phyloP scores from a whole-genome alignment of 2,888 invertebrate genomes.

The Drosophila lacicola region DNA sequence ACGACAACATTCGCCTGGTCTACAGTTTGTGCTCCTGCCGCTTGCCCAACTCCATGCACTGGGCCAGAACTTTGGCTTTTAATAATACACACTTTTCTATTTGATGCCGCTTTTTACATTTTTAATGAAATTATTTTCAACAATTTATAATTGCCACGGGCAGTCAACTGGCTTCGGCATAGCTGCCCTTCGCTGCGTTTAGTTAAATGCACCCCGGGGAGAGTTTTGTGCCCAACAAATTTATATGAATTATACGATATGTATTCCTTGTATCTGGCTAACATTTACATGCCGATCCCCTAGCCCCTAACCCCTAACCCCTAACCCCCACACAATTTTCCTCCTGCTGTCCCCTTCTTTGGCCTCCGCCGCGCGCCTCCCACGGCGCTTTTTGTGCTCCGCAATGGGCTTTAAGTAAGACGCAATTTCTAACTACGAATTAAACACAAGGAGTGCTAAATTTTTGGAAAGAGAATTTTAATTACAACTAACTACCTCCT shows the following conservation, averaged over 20 bases:
- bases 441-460: slow-evolving; percentile 5
- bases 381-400: slow-evolving; percentile 28
- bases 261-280: slow-evolving; percentile 32
- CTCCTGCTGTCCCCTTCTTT: neutral
- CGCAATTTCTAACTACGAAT: neutral
- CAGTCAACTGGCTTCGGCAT: slow-evolving; percentile 45
- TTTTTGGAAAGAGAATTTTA: neutral
- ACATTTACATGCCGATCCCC: slow-evolving; percentile 21
- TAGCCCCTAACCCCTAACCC: neutral
- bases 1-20: slow-evolving; percentile 23
- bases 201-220: slow-evolving; percentile 76
- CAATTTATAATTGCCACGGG: slow-evolving; percentile 79
- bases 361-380: slow-evolving; percentile 6
- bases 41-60: slow-evolving; percentile 8
- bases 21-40: slow-evolving; percentile 2
- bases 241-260: slow-evolving; percentile 66
- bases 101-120: slow-evolving; percentile 75
- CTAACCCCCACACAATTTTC: neutral
- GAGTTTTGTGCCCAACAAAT: slow-evolving; percentile 69
- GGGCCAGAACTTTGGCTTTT: slow-evolving; percentile 41
- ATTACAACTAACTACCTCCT: too few relatives aligned
- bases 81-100: slow-evolving; percentile 65
- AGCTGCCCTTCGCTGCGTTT: slow-evolving; percentile 49
- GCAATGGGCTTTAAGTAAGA: slow-evolving; percentile 26
- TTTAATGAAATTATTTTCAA: slow-evolving; percentile 81